Conservation (phyloP, 1,140 invertebrate genomes). For the Procambarus clarkii region DNA sequence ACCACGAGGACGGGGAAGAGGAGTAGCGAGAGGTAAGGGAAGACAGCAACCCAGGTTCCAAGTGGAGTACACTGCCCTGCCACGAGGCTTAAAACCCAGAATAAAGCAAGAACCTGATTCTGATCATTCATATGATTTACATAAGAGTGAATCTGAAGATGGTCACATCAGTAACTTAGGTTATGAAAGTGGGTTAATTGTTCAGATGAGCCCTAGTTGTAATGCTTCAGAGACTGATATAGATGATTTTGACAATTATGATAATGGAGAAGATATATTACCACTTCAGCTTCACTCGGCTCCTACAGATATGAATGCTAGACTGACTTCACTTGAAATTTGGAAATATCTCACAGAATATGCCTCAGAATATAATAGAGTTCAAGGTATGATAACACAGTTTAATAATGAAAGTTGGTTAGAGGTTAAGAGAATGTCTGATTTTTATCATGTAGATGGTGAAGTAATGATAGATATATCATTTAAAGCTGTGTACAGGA, state of each 20-base stretch:
- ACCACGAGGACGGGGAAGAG: slow-evolving; percentile 16
- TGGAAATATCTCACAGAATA: slow-evolving; percentile 59
- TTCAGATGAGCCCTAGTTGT: slow-evolving; percentile 9
- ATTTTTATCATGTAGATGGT: slow-evolving; percentile 50
- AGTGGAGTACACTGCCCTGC: not conserved
- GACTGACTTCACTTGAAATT: slow-evolving; percentile 8
- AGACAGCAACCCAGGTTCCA: not conserved
- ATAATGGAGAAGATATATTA: not conserved
- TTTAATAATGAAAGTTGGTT: slow-evolving; percentile 60
- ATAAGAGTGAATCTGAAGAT: slow-evolving; percentile 25
- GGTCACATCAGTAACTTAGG: slow-evolving; percentile 24
- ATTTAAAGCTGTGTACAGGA: slow-evolving; percentile 50
- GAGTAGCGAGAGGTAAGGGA: slow-evolving; percentile 6
- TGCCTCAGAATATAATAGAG: slow-evolving; percentile 35
- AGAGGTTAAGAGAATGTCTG: slow-evolving; percentile 55
- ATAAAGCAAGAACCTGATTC: not conserved
- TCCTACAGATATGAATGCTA: slow-evolving; percentile 25
- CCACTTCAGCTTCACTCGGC: slow-evolving; percentile 33
- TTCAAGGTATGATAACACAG: slow-evolving; percentile 47
- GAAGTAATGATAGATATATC: slow-evolving; percentile 47
- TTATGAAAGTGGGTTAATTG: slow-evolving; percentile 46
- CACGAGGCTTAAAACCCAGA: not conserved
- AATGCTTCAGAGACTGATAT: slow-evolving; percentile 15
- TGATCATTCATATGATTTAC: not conserved
- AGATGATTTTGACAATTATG: not conserved